A percentile compares a stretch with the other conserved stretches of the same genome.
phyloP scores from a whole-genome alignment of 92 coral and sea anemone genomes.

The Heteractis magnifica region DNA sequence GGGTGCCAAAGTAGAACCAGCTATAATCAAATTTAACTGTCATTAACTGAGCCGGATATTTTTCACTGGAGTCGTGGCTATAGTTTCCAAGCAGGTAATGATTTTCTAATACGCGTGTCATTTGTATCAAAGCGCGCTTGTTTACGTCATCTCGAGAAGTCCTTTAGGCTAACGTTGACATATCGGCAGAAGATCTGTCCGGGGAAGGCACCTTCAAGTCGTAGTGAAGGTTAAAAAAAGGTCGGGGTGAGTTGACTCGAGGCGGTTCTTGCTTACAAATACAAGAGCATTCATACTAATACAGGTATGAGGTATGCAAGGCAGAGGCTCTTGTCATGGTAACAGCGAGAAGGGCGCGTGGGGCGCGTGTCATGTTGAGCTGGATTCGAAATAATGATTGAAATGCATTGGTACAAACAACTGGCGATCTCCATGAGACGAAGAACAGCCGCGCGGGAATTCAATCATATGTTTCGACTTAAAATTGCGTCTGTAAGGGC shows the following conservation, averaged over 20 bases:
- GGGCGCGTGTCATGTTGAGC: background rate
- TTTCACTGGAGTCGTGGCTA: background rate
- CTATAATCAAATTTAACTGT: background rate
- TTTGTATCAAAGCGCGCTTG: background rate
- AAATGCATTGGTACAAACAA: background rate
- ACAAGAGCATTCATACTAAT: background rate
- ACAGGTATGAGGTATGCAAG: background rate
- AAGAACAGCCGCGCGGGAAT: too few species aligned
- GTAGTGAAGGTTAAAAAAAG: background rate
- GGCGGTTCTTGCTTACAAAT: slow-evolving; percentile 8
- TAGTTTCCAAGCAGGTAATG: background rate
- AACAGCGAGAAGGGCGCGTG: background rate
- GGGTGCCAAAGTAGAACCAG: background rate
- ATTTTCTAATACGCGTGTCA: background rate
- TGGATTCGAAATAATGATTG: background rate
- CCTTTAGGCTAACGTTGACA: background rate
- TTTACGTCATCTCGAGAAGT: background rate
- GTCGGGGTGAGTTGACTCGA: background rate
- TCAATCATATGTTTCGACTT: too few species aligned
- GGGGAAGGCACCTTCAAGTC: background rate
- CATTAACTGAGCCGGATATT: background rate
- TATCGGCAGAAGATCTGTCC: background rate
- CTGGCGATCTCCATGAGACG: background rate
- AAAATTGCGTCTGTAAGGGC: too few species aligned
- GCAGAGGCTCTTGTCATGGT: background rate